Evolutionary conservation across 2,797 vertebrate genomes (phyloP).

Genomic region (Pelodytes ibericus): DNA sequence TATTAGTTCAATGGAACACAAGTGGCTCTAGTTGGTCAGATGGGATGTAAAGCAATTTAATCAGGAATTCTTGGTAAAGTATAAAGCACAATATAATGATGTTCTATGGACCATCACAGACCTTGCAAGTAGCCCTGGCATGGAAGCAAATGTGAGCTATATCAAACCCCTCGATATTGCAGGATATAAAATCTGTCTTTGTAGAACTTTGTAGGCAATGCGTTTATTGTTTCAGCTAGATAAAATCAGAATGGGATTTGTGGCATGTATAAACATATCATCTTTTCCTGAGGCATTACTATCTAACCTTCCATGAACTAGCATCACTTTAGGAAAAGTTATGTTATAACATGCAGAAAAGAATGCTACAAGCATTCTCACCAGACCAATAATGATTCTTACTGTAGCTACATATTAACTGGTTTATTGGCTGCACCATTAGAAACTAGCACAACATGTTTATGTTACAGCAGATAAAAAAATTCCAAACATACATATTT

Average conservation of each 20-base stretch:
- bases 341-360: slow-evolving; percentile 14
- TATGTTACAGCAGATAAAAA: no score
- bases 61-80: no score
- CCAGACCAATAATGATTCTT: background rate
- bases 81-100: no score
- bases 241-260: background rate
- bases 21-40: no score
- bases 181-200: background rate
- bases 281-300: background rate
- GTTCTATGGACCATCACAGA: no score
- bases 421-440: background rate
- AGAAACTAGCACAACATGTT: background rate
- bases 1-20: no score
- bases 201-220: background rate
- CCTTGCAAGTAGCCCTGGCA: no score
- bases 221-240: background rate
- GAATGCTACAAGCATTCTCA: background rate
- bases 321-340: slow-evolving; percentile 4
- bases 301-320: slow-evolving; percentile 19
- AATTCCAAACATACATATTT: no score
- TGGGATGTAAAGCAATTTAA: no score
- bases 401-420: background rate
- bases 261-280: slow-evolving; percentile 9
- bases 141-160: no score
- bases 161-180: no score